phyloP scores from a whole-genome alignment of 2,113 vertebrate genomes.

The Climacteris rufus region DNA sequence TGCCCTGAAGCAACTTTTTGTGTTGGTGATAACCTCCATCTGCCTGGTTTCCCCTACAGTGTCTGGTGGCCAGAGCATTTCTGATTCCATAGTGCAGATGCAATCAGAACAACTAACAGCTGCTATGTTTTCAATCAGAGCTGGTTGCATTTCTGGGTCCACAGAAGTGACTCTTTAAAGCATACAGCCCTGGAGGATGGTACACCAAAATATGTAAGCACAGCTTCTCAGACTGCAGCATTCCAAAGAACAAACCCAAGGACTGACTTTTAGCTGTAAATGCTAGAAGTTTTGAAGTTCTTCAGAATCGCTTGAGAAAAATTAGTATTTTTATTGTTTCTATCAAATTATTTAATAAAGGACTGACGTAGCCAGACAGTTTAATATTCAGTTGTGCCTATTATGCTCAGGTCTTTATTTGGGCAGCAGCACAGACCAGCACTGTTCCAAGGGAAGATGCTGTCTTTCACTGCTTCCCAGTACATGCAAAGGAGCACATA shows the following conservation, averaged over 20 bases:
- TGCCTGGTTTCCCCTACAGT: neutral
- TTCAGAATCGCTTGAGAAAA: neutral
- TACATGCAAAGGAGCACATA: neutral
- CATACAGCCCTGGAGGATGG: neutral
- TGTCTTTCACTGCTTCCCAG: neutral
- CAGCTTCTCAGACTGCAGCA: neutral
- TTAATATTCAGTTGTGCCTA: neutral
- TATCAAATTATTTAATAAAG: neutral
- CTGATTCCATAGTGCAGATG: neutral
- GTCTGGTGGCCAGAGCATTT: neutral
- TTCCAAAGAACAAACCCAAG: neutral
- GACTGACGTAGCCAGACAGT: neutral
- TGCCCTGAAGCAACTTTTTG: fast-evolving
- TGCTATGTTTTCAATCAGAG: neutral
- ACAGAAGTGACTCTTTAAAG: neutral
- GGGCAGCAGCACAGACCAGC: neutral
- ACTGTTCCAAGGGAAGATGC: neutral
- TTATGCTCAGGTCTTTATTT: neutral
- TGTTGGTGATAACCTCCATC: neutral
- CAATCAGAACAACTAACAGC: neutral
- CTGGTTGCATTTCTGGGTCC: neutral
- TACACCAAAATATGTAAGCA: neutral
- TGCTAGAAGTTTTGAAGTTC: neutral
- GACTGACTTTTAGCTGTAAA: neutral
- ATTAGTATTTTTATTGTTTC: neutral